phyloP scores from a whole-genome alignment of 2,797 vertebrate species.

The Enteromius radiatus region DNA sequence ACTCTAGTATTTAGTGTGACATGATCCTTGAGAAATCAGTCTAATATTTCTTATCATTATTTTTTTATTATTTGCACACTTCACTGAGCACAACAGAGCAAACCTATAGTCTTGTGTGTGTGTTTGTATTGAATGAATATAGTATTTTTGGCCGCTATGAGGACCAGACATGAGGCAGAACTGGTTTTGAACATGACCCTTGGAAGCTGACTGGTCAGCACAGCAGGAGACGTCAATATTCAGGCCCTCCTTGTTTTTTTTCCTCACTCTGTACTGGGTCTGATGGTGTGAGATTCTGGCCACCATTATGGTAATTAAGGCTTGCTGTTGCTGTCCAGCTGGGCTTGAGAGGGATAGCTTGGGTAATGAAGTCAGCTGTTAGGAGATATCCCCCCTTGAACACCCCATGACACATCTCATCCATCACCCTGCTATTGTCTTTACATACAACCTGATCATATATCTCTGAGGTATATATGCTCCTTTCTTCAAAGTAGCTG shows the following conservation, averaged over 20 bases:
- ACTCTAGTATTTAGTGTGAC: background rate
- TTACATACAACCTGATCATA: slow-evolving; percentile 55
- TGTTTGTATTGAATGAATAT: slow-evolving; percentile 36
- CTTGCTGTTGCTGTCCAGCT: slow-evolving; percentile 59
- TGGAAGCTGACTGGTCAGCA: slow-evolving; percentile 46
- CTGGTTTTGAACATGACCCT: slow-evolving; percentile 56
- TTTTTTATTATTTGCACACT: background rate
- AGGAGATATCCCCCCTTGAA: slow-evolving; percentile 44
- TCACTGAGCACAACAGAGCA: slow-evolving; percentile 17
- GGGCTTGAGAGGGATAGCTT: slow-evolving; percentile 46
- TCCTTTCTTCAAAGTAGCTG: slow-evolving; percentile 41
- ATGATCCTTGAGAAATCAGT: slow-evolving; percentile 1
- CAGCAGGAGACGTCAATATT: slow-evolving; percentile 58
- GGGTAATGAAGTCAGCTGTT: slow-evolving; percentile 53
- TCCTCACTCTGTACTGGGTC: slow-evolving; percentile 16
- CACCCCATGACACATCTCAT: slow-evolving; percentile 61
- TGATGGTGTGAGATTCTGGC: slow-evolving; percentile 49
- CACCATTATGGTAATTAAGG: slow-evolving; percentile 59
- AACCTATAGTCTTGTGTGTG: slow-evolving; percentile 8
- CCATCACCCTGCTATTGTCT: slow-evolving; percentile 67
- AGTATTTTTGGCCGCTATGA: background rate
- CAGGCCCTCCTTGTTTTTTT: slow-evolving; percentile 46
- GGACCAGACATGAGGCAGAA: slow-evolving; percentile 52
- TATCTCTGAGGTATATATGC: slow-evolving; percentile 47
- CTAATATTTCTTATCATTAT: background rate